Base-by-base conservation (phyloP, 2,888 invertebrate genomes). In the Gryllus longicercus region DNA sequence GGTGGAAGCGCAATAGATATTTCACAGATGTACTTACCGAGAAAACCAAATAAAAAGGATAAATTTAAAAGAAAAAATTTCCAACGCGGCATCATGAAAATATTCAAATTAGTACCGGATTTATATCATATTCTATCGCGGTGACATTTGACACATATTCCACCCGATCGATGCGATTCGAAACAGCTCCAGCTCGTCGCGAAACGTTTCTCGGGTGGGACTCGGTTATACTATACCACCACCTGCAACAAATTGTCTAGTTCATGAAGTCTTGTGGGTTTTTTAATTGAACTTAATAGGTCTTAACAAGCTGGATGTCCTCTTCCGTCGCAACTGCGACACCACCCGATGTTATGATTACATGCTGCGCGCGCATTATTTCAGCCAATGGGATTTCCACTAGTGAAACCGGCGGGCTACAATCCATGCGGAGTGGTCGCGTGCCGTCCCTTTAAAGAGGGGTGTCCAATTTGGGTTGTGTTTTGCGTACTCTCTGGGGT, bases 41-140 rank as follows among this genome's bases (percentile, higher is more conserved):
- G 78, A 77, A 80, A 76, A 25, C 81, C 50, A 74, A 80, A 77
- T 51, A 81, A 77, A 75, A 81, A 78, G 11, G 81, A 81, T 23
- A 80, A 77, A 79, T 81, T 81, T 14, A 81, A 49, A 16, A 81
- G 74, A 75, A 81, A 81, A 51, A 80, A 81, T 77, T 75, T 81
- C 51, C 80, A 80, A 80, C 80, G 76, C 23, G 79, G 16, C 79
- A 79, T 79, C 38, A 51, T 75, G 23, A 75, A n/a, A 75, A 14
- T 21, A 14, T 63, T 63, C n/a, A 18, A 18, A 14, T 63, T 18
- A 63, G 63, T 38, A 5, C 38, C 63, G 63, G n/a, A 63, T 63
- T 63, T n/a, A 63, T 14, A 63, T 63, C 63, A 63, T 63, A 18
- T 63, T 63, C 63, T 18, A 18, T 63, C 63, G 63, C 16, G n/a